These are phyloP conservation scores for Diploscapter pachys DNA, from an alignment of 1,140 invertebrate species.

Conservation along the genomic window DNA sequence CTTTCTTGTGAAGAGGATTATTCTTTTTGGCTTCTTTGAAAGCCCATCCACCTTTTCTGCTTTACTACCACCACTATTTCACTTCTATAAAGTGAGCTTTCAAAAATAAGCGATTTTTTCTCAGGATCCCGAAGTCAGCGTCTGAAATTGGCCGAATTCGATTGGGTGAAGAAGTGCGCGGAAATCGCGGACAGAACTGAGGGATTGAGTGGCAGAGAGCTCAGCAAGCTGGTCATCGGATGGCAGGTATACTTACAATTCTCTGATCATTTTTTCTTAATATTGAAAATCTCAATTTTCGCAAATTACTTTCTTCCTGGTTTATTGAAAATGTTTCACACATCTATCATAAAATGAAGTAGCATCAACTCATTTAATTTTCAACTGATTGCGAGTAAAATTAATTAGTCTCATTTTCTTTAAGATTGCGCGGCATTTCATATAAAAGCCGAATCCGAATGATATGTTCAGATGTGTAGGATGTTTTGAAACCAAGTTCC, in stretches of 20 bases:
- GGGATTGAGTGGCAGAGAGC: conserved; percentile 90
- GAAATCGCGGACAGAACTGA: conserved; percentile 79
- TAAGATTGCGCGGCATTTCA: conserved; percentile 1
- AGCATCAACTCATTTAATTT: too few species aligned
- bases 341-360: too few species aligned
- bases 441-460: conserved; percentile 23
- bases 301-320: too few species aligned
- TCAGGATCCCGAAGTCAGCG: conserved; percentile 62
- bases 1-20: not conserved
- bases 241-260: conserved; percentile 69
- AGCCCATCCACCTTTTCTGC: not conserved
- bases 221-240: conserved; percentile 89
- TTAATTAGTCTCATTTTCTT: too few species aligned
- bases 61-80: conserved; percentile 10
- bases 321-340: too few species aligned
- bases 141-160: conserved; percentile 84
- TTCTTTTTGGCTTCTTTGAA: not conserved
- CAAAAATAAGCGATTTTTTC: not conserved
- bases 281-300: too few species aligned
- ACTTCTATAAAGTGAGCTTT: conserved; percentile 66
- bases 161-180: conserved; percentile 82
- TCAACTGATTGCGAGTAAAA: too few species aligned
- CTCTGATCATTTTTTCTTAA: too few species aligned
- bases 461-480: conserved; percentile 8
- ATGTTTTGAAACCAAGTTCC: not conserved